Conservation (phyloP, 2,113 vertebrate species). For the Microtus oregoni region DNA sequence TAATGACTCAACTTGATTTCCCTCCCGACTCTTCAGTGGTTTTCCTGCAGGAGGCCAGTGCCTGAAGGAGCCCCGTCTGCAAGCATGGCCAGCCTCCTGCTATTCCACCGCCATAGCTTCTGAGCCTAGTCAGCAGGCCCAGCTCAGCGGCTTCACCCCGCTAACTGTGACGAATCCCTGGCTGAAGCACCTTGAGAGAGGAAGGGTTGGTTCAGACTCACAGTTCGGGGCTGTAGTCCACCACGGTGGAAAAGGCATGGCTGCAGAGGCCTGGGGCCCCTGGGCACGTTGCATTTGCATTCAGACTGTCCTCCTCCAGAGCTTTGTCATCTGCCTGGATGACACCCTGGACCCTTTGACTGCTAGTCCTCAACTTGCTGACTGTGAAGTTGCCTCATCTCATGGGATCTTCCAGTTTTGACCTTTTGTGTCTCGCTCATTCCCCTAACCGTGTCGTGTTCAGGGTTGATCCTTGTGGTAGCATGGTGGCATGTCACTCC, state of each 20-base stretch:
- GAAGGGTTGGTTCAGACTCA: background rate
- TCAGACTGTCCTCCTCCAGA: background rate
- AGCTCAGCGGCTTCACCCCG: accelerated
- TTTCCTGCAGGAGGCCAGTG: background rate
- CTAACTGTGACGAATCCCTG: no score
- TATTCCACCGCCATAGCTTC: accelerated
- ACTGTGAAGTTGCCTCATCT: background rate
- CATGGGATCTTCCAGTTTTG: background rate
- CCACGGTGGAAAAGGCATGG: background rate
- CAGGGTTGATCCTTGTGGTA: background rate
- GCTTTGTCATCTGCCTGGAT: no score
- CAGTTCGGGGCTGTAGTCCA: background rate
- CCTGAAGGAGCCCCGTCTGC: background rate
- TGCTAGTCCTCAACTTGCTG: accelerated
- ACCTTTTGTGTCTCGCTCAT: background rate
- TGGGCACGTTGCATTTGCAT: background rate
- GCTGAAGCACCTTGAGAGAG: background rate
- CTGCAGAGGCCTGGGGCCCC: background rate
- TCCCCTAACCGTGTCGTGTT: background rate
- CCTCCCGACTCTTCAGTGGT: background rate
- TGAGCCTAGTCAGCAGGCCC: background rate
- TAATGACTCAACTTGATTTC: constrained; percentile 77
- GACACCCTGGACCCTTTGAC: background rate
- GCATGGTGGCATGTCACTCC: background rate
- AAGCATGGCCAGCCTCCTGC: background rate